A percentile compares a stretch with the other conserved stretches of the same genome.
These are phyloP conservation scores for Chorisops tibialis DNA, from an alignment of 2,888 invertebrate genomes.

Conservation along the genomic window DNA sequence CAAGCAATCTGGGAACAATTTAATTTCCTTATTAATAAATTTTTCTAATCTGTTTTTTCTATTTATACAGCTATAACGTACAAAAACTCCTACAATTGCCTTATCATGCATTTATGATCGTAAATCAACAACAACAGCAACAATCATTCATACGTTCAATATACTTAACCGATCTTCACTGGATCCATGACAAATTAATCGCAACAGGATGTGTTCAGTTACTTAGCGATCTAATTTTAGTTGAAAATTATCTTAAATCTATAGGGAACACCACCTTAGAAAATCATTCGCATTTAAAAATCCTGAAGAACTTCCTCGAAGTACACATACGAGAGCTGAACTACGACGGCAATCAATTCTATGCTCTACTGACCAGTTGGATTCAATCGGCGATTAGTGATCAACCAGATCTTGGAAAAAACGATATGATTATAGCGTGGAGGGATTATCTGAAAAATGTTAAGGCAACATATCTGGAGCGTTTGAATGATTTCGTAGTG, in stretches of 20 bases:
- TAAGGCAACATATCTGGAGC: constrained; percentile 53
- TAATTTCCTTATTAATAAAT: not conserved
- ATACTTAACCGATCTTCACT: constrained; percentile 71
- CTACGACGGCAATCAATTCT: constrained; percentile 80
- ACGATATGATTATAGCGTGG: constrained; percentile 47
- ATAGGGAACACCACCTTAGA: constrained; percentile 51
- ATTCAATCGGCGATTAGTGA: constrained; percentile 48
- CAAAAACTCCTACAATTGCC: constrained; percentile 81
- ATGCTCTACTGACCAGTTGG: constrained; percentile 63
- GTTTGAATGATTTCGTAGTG: constrained; percentile 53
- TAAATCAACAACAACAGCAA: constrained; percentile 44
- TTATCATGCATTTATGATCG: constrained; percentile 63
- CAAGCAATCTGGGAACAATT: no score
- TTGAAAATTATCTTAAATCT: constrained; percentile 40
- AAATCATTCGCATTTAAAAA: constrained; percentile 52
- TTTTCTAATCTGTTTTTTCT: not conserved
- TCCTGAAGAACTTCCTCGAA: constrained; percentile 68
- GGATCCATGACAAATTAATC: constrained; percentile 77
- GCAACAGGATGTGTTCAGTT: constrained; percentile 73
- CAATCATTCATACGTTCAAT: constrained; percentile 62
- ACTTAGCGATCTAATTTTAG: constrained; percentile 69
- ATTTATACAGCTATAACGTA: constrained; percentile 63
- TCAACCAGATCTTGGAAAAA: constrained; percentile 39
- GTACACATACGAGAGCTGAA: constrained; percentile 68
- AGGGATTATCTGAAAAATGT: constrained; percentile 44